Percentiles rank a stretch among this genome's conserved stretches.
Conservation (phyloP, 2,113 vertebrate genomes). For the Rynchops niger region DNA sequence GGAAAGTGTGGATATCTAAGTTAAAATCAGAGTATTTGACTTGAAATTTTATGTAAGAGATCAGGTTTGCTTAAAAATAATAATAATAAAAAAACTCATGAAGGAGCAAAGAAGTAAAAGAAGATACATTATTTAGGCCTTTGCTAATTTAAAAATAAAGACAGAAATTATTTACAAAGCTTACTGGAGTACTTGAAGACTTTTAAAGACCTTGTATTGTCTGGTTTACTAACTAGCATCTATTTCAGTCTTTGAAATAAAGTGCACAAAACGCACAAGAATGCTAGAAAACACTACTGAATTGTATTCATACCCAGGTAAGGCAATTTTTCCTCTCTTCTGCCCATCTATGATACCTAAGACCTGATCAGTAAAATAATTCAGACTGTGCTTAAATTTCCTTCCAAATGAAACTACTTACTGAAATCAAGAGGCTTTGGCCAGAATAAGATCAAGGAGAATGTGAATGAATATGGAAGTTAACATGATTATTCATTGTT, state of each 20-base stretch:
- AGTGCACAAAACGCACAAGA: rapidly evolving
- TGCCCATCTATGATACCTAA: neutral
- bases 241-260: neutral
- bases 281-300: neutral
- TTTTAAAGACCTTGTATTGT: neutral
- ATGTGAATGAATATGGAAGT: neutral
- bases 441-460: neutral
- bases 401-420: neutral
- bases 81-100: neutral
- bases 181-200: neutral
- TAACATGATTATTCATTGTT: neutral
- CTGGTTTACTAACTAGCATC: neutral
- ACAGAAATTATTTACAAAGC: neutral
- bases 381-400: neutral
- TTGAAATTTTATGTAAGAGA: neutral
- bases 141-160: neutral
- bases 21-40: neutral
- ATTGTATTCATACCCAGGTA: neutral
- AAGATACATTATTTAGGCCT: neutral
- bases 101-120: neutral
- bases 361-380: neutral
- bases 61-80: neutral
- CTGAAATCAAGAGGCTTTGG: neutral
- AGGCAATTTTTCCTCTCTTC: neutral
- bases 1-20: neutral